Evolutionary conservation across 2,888 invertebrate genomes (phyloP), one percentile per base, ranked within the genome.

Genomic region (Coenonympha arcania): DNA sequence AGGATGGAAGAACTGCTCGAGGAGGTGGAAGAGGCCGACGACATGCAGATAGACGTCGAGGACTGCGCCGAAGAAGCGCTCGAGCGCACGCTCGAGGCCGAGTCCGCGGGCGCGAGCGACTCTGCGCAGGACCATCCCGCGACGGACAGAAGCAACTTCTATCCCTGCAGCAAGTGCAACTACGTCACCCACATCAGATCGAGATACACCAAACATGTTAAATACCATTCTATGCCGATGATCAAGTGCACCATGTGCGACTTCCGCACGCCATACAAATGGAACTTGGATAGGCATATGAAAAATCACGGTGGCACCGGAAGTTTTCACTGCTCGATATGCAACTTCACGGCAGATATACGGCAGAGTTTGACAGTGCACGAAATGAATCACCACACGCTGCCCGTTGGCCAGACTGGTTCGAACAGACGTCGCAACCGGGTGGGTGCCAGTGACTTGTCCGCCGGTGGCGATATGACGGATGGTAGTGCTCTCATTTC

Each of bases 171-270:
- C 60, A 93, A 95, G 81, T 97, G 97, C 82, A 92, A 92, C 63
- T 98, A 96, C 76, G 93, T 93, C 58, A 97, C 96, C 1, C 94
- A 95, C 76, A 93, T 96, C 67, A 92, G 93, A 69, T 93, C 95
- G 44, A 90, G 95, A 51, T 96, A 91, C 73, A 95, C 95, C 52
- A 96, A 96, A 73, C 96, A 96, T 73, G 94, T 96, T 43, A 95
- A 95, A 70, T 95, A 95, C 76, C 96, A 96, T 76, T 94, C 95
- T 51, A 95, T 95, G 93, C 96, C 93, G 63, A 95, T 95, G 93
- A 95, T 95, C 62, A 95, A 96, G 79, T 98, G 97, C 77, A 92
- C 92, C 50, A 91, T 94, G 75, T 98, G 98, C 79, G 95, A 96
- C 71, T 98, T 97, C 75, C 91, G 94, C 57, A 96, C 96, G 13